Conservation (phyloP, 2,797 vertebrate genomes). For the Rhabdomys pumilio region DNA sequence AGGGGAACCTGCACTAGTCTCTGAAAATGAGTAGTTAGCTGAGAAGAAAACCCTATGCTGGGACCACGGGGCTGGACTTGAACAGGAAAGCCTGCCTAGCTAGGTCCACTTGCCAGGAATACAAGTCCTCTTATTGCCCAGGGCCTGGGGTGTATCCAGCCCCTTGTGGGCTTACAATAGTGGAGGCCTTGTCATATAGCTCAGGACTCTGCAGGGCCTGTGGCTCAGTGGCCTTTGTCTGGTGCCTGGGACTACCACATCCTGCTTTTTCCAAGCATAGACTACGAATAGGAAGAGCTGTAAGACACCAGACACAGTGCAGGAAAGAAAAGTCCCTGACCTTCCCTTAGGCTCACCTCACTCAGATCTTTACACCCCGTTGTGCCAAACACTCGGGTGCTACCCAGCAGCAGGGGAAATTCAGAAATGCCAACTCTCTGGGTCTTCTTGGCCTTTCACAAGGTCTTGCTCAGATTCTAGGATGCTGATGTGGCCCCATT, state of each 20-base stretch:
- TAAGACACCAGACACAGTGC: neutral
- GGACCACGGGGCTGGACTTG: neutral
- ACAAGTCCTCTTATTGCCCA: neutral
- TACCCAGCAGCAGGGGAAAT: no score
- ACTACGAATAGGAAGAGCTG: neutral
- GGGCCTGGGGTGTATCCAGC: no score
- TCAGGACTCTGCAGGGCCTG: neutral
- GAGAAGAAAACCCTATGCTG: no score
- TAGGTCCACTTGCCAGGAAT: neutral
- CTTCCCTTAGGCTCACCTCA: no score
- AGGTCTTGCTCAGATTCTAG: neutral
- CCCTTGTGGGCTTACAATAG: neutral
- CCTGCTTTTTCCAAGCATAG: neutral
- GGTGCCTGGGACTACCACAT: rapidly evolving
- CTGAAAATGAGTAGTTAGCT: neutral
- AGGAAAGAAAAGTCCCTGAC: rapidly evolving
- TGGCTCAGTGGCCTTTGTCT: neutral
- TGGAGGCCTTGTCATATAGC: neutral
- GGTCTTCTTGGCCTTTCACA: neutral
- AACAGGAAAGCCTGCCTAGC: neutral
- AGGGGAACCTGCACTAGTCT: neutral
- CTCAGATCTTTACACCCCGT: neutral
- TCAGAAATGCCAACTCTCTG: neutral
- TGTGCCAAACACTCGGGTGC: no score
- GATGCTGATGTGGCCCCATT: neutral